Base-by-base conservation (phyloP, 2,888 invertebrate genomes). In the Chrysolina oricalcia region DNA sequence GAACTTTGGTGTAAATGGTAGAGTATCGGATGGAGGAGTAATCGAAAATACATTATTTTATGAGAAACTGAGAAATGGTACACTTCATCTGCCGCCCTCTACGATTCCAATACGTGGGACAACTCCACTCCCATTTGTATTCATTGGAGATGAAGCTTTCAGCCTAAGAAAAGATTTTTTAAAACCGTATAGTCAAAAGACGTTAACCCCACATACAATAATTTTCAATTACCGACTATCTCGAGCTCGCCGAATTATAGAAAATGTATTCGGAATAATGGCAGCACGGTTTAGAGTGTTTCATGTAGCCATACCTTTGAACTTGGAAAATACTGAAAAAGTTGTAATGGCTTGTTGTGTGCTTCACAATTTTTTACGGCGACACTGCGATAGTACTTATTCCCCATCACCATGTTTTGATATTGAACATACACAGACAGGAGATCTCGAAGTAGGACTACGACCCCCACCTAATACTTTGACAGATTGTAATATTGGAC, bases 101-200 rank as follows among this genome's bases (percentile, higher is more conserved):
- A 13, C n/a, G 23, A 65, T 64, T 43, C 21, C 56, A 21, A 19
- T 13, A 41, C 59, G 70, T 66, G 50, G 68, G 19, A 59, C 70
- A 48, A 69, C n/a, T 11, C 27, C 27, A 13, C 43, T 77, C 41
- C 68, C 67, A 19, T 75, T 73, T 73, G 80, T 82, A 53, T 83
- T 83, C 74, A 72, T 83, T 15, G 80, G 78, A 6, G 81, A 83
- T 70, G 81, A 83, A 50, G 82, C 81, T 11, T 83, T 83, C 71
- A 63, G 78, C 10, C 70, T 82, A 53, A 56, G 78, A 15, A 11
- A 15, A 62, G 74, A 83, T 72, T 75, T 79, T 19, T 11, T 81
- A 35, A 83, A 83, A 69, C 81, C 81, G 46, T 77, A 41, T 46
- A 48, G 65, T 46, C 67, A 63, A 48, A 70, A 72, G 56, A 46